These are phyloP conservation scores for Acropora yongei DNA, from an alignment of 64 coral and sea anemone genomes.

Conservation along the genomic window DNA sequence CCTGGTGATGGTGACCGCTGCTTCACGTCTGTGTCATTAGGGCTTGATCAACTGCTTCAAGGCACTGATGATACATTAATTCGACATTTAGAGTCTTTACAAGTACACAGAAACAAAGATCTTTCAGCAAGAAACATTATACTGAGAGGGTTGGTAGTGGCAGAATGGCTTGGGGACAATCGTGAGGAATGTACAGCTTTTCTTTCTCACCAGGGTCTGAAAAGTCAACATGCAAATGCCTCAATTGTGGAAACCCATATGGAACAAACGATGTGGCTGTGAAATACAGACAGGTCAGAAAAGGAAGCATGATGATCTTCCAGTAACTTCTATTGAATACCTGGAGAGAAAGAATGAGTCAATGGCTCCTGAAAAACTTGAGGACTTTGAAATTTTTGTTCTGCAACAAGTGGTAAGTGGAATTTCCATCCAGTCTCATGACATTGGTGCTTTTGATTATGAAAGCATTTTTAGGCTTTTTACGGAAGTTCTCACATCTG, in stretches of 20 bases:
- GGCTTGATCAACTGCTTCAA: conserved; percentile 21
- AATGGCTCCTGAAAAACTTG: conserved; percentile 40
- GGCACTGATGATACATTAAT: conserved; percentile 26
- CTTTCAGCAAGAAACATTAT: neutral
- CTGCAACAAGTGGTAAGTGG: conserved; percentile 34
- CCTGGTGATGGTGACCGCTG: conserved; percentile 43
- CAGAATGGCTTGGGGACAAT: conserved; percentile 49
- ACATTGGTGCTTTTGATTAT: conserved; percentile 10
- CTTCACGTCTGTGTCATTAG: conserved; percentile 21
- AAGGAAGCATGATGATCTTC: conserved; percentile 61
- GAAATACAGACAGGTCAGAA: conserved; percentile 11
- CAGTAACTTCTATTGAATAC: conserved; percentile 35
- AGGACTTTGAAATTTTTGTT: conserved; percentile 58
- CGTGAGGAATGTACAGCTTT: conserved; percentile 39
- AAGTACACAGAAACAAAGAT: neutral
- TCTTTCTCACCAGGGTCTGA: conserved; percentile 15
- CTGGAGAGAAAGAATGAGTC: conserved; percentile 46
- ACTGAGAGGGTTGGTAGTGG: conserved; percentile 38
- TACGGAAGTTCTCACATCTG: conserved; percentile 30
- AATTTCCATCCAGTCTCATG: neutral
- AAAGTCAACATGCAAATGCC: conserved; percentile 48
- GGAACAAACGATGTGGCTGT: conserved; percentile 1
- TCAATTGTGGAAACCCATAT: conserved; percentile 64
- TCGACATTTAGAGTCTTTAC: conserved; percentile 26
- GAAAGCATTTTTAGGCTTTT: conserved; percentile 33